Evolutionary conservation across 2,888 invertebrate species (phyloP), one percentile per base, ranked within the genome.

Genomic region (Hipparchia sbordonii): DNA sequence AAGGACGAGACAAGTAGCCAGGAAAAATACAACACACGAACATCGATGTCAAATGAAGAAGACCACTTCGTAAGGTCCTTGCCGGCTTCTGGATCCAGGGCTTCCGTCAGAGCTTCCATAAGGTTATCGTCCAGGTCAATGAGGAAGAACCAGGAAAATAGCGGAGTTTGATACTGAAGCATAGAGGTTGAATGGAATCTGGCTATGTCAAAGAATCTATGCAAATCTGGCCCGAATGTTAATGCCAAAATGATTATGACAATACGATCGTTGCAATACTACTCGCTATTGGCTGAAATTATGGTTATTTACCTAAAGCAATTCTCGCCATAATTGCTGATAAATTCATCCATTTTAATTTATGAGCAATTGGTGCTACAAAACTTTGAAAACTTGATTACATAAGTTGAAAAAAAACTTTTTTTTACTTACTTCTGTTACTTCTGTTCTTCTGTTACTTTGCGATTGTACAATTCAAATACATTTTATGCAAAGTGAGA

Each of bases 71-170:
- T 89, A 57, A 82, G 92, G 72, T 84, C 89, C 1, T 67, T 88
- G 10, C 89, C 91, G 10, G 85, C 87, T 4, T 84, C 90, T 48
- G 87, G 91, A 0, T 91, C 91, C 1, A 85, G 94, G 23, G 93
- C 92, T 0, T 88, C 88, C 0, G 78, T 86, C 45, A 77, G 88
- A 65, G 87, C 86, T 0, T 93, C 93, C 0, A 85, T 93, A 10
- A 82, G 93, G 48, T 86, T 91, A 0, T 92, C 92, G 0, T 77
- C 84, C n/a, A 87, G 89, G 71, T 72, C 76, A 39, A 69, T 63
- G 8, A 78, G 74, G 51, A 76, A 68, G 80, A 82, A 72, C 54
- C 68, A 71, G 56, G 69, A 65, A 6, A 52, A 68, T 7, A 67
- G 60, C 3, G 85, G 84, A n/a, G 68, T 51, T 48, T 63, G 54